Conservation (phyloP, 2,888 invertebrate genomes). For the Drosophila silvestris region DNA sequence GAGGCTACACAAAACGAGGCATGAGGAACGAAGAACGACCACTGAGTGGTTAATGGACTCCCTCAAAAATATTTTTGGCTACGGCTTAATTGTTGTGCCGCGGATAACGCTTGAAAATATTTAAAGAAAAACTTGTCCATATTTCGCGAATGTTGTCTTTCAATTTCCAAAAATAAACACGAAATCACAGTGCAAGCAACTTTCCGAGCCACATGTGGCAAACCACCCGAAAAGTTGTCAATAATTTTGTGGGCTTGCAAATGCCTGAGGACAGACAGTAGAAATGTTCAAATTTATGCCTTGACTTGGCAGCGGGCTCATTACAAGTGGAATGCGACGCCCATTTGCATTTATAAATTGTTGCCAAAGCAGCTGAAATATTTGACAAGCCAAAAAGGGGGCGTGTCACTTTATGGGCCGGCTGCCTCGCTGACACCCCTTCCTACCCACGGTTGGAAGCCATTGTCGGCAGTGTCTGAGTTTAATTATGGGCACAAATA, state of each 20-base stretch:
- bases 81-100: conserved; percentile 32
- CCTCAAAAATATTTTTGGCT: conserved; percentile 7
- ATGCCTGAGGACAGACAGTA: conserved; percentile 31
- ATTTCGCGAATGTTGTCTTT: conserved; percentile 57
- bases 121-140: conserved; percentile 30
- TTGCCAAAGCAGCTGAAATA: conserved; percentile 60
- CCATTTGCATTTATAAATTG: conserved; percentile 75
- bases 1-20: neutral
- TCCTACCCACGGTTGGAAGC: neutral
- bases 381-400: conserved; percentile 49
- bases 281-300: conserved; percentile 56
- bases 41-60: conserved; percentile 33
- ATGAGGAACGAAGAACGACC: neutral
- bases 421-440: conserved; percentile 1
- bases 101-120: conserved; percentile 36
- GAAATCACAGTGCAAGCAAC: conserved; percentile 19
- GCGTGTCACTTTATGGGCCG: conserved; percentile 36
- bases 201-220: conserved; percentile 49
- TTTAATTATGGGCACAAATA: conserved; percentile 77
- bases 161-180: conserved; percentile 63
- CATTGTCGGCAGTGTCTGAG: conserved; percentile 58
- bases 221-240: conserved; percentile 40
- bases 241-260: conserved; percentile 38
- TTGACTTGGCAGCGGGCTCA: conserved; percentile 56
- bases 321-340: conserved; percentile 44